These are phyloP conservation scores for Girardia tigrina DNA, from an alignment of 2,888 invertebrate genomes.

Conservation along the genomic window DNA sequence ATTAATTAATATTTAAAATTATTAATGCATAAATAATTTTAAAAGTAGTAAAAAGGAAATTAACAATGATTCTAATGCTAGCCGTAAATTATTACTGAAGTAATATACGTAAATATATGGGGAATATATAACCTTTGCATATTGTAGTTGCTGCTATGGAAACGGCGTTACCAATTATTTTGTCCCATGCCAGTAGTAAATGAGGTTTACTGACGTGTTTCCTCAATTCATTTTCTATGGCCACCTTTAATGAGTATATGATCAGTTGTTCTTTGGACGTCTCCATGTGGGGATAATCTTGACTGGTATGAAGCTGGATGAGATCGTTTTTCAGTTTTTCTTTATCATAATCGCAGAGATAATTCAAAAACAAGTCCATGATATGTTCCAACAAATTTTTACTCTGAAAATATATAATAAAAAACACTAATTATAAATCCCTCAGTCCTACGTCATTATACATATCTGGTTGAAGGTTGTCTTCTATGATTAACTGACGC, in stretches of 20 bases:
- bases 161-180: slow-evolving; percentile 28
- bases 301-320: background rate
- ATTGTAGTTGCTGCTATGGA: background rate
- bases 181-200: slow-evolving; percentile 27
- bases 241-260: slow-evolving; percentile 16
- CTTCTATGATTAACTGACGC: background rate
- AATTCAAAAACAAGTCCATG: slow-evolving; percentile 9
- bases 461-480: background rate
- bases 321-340: background rate
- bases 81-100: too few species aligned
- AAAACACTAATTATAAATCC: background rate
- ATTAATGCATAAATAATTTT: too few species aligned
- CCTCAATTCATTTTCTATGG: background rate
- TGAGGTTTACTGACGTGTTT: slow-evolving; percentile 28
- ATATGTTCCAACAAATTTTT: background rate
- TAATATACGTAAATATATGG: too few species aligned
- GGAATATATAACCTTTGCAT: background rate
- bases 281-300: background rate
- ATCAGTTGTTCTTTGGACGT: background rate
- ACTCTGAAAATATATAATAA: background rate
- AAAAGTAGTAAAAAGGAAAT: too few species aligned
- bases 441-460: background rate
- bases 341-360: background rate
- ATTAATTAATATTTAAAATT: too few species aligned
- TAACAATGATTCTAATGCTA: too few species aligned